phyloP scores from a whole-genome alignment of 2,113 vertebrate genomes.

The Equus przewalskii region DNA sequence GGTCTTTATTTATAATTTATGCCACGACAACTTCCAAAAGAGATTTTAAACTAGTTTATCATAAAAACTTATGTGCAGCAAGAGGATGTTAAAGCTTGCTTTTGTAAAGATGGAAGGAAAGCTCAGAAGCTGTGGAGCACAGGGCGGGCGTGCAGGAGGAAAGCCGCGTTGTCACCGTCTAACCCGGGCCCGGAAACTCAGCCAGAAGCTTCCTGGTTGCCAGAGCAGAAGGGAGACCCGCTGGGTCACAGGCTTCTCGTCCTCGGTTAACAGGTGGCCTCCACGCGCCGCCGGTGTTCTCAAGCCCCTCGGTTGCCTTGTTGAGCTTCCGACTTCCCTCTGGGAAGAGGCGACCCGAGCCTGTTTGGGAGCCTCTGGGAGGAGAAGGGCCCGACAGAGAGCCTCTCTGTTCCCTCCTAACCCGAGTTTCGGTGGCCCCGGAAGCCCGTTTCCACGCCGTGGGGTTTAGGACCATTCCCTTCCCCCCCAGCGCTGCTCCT shows the following conservation, averaged over 20 bases:
- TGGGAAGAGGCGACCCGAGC: neutral
- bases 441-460: rapidly evolving
- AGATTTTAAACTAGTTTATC: conserved; percentile 30
- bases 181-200: neutral
- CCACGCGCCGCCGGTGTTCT: neutral
- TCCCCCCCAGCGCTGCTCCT: rapidly evolving
- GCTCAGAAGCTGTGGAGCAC: rapidly evolving
- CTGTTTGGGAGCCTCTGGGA: neutral
- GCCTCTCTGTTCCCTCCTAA: too few species aligned
- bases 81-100: neutral
- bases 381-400: neutral
- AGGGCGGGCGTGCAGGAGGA: rapidly evolving
- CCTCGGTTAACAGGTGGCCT: neutral
- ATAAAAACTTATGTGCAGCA: neutral
- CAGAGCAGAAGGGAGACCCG: neutral
- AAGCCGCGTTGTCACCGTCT: rapidly evolving
- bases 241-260: neutral
- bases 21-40: neutral
- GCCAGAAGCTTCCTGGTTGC: neutral
- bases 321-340: neutral
- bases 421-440: rapidly evolving
- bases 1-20: conserved; percentile 40
- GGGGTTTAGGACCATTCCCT: neutral
- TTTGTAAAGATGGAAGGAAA: neutral
- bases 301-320: neutral